Conservation (phyloP, 1,140 invertebrate species). For the Amyelois transitella region DNA sequence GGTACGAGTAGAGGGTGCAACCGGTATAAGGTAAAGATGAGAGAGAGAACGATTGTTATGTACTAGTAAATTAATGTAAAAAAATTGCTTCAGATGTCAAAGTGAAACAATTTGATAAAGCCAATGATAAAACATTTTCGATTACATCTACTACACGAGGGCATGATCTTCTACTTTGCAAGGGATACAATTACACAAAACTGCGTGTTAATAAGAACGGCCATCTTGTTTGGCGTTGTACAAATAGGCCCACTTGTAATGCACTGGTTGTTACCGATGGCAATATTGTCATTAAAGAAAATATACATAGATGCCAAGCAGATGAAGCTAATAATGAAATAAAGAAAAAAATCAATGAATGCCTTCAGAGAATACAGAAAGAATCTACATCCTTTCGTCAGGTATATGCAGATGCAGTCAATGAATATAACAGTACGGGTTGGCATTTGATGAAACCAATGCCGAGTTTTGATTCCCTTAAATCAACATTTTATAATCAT, state of each 20-base stretch:
- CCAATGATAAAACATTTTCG: background rate
- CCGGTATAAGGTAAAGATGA: too few species aligned
- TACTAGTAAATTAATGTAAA: too few species aligned
- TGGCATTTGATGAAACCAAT: background rate
- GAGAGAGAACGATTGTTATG: too few species aligned
- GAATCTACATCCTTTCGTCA: background rate
- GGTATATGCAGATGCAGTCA: background rate
- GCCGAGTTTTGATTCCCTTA: background rate
- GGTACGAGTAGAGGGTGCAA: too few species aligned
- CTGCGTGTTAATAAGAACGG: background rate
- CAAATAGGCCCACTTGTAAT: background rate
- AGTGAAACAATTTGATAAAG: background rate
- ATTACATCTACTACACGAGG: background rate
- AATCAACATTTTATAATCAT: background rate
- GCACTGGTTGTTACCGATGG: background rate
- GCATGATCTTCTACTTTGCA: background rate
- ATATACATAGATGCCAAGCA: background rate
- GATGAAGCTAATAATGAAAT: background rate
- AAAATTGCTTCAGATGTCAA: background rate
- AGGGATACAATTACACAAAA: background rate
- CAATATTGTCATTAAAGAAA: background rate
- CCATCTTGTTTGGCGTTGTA: background rate
- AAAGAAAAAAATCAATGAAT: background rate
- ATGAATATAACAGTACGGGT: background rate
- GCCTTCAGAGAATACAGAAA: background rate